Evolutionary conservation across 2,797 vertebrate species (phyloP).

Genomic region (Glyptemys insculpta): DNA sequence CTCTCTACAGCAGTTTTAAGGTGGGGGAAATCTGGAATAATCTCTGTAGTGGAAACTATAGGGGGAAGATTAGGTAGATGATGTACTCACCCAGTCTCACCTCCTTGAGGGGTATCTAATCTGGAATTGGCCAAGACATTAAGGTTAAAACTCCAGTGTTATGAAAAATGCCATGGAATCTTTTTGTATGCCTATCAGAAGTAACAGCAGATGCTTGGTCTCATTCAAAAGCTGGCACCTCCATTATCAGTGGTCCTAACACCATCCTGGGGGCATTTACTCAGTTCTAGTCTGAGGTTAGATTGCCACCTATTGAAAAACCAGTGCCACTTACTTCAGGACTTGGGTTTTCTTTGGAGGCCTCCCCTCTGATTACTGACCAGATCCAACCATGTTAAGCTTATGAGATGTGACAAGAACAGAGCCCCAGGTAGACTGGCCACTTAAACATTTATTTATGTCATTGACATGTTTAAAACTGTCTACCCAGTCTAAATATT

Average conservation of each 20-base stretch:
- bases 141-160: not conserved
- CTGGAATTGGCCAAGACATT: not conserved
- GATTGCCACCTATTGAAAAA: constrained; percentile 65
- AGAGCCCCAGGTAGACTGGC: constrained; percentile 71
- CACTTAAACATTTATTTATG: constrained; percentile 80
- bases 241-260: not conserved
- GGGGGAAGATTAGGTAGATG: not conserved
- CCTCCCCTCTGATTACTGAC: constrained; percentile 74
- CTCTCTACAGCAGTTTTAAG: not conserved
- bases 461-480: constrained; percentile 76
- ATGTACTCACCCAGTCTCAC: not conserved
- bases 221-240: constrained; percentile 41
- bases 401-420: constrained; percentile 76
- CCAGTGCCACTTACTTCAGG: constrained; percentile 62
- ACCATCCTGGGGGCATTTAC: constrained; percentile 42
- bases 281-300: constrained; percentile 63
- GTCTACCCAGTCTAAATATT: constrained; percentile 75
- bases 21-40: not conserved
- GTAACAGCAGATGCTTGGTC: constrained; percentile 8
- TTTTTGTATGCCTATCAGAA: not conserved
- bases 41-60: not conserved
- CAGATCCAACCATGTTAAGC: constrained; percentile 68
- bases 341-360: constrained; percentile 70
- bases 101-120: no score
- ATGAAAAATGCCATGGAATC: not conserved